Base-by-base conservation (phyloP, 2,113 vertebrate genomes). In the Pomatorhinus ruficollis region DNA sequence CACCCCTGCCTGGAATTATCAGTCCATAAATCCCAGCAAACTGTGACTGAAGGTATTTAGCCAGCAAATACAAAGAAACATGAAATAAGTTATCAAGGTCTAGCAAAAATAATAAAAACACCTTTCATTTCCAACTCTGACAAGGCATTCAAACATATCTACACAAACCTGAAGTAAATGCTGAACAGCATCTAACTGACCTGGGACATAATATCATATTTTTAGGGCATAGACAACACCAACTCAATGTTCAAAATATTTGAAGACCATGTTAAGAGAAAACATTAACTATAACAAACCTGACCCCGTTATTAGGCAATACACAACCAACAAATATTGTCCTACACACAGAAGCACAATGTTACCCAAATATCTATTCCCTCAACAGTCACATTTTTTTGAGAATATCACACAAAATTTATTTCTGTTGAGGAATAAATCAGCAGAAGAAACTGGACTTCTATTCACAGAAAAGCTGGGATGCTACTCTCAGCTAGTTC, bases 21-120 rank as follows among this genome's bases (percentile, higher is more conserved):
- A 78, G 24, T 56, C 37, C 37, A 53, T 40, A 89, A 70, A 76
- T 33, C 39, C 8, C 57, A 83, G 19, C 3, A 63, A 86, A 49
- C 5, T 4, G 24, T 13, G 17, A 66, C 20, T 40, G 13, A 33
- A 53, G 9, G 8, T 42, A 60, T 42, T 30, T 44, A 52, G 64
- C 25, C 33, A 79, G 28, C 9, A 78, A 71, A 52, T 17, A 75
- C 10, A 56, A 75, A 61, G 35, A 91, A 95, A 91, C 31, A 70
- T 66, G 23, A 75, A 93, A 94, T 83, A 92, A 94, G 52, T 96
- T 95, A 95, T 85, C 40, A 80, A 72, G 56, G 93, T 71, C 70
- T 94, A 94, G 25, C 65, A 65, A 52, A 11, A 52, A 69, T 24
- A 69, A 12, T 4, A 6, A 71, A 54, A 39, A 17, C 0, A 4